These are phyloP conservation scores for Rhinolophus ferrumequinum DNA, from an alignment of 2,113 vertebrate genomes.

Conservation along the genomic window DNA sequence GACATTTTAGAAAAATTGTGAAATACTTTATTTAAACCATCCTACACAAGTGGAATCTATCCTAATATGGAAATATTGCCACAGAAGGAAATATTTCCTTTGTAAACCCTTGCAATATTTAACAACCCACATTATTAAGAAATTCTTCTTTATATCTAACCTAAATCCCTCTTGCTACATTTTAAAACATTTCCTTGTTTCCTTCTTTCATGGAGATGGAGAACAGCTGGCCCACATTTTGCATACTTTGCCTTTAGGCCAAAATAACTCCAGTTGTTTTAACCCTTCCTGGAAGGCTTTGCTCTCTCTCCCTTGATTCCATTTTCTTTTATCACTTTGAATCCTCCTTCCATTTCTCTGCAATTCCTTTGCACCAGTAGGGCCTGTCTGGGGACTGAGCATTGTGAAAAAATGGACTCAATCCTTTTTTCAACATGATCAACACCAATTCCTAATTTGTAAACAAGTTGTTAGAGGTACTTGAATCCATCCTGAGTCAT, in stretches of 20 bases:
- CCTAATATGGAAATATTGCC: background rate
- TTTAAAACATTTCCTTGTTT: slow-evolving; percentile 19
- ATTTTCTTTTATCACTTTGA: slow-evolving; percentile 12
- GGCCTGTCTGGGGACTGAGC: background rate
- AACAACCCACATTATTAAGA: slow-evolving; percentile 35
- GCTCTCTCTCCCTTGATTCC: background rate
- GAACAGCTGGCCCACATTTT: background rate
- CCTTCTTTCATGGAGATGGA: background rate
- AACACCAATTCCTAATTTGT: background rate
- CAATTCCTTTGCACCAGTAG: background rate
- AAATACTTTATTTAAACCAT: background rate
- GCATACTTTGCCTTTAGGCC: background rate
- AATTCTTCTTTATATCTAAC: slow-evolving; percentile 55
- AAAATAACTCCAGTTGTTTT: slow-evolving; percentile 30
- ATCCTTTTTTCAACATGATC: background rate
- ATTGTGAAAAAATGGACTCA: background rate
- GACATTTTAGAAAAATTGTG: background rate
- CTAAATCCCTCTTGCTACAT: slow-evolving; percentile 19
- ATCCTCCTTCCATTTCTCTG: background rate
- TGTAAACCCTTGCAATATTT: slow-evolving; percentile 43
- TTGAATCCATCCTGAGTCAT: slow-evolving; percentile 42
- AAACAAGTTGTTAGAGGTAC: slow-evolving; percentile 5
- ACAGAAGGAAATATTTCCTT: slow-evolving; percentile 27
- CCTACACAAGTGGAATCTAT: background rate
- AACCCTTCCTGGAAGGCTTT: background rate